phyloP scores from a whole-genome alignment of 1,140 invertebrate species.

The Drosophila pseudoobscura region DNA sequence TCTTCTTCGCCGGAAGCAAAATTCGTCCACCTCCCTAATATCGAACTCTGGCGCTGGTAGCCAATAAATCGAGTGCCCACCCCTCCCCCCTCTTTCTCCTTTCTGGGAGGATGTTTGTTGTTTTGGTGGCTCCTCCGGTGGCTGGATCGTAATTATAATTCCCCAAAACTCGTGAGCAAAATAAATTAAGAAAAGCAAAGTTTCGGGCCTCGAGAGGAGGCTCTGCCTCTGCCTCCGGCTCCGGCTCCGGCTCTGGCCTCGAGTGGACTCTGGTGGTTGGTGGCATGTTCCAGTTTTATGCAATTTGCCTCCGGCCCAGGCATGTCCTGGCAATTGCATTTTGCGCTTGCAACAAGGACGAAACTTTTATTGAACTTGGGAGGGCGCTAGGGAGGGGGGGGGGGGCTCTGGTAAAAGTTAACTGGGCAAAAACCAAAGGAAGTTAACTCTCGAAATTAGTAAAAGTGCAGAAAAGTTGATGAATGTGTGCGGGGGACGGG shows the following conservation, averaged over 20 bases:
- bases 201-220: conserved; percentile 39
- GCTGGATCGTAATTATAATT: conserved; percentile 70
- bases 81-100: not conserved
- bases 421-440: conserved; percentile 82
- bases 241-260: not conserved
- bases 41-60: conserved; percentile 54
- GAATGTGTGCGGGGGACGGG: conserved; percentile 17
- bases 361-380: conserved; percentile 82
- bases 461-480: conserved; percentile 82
- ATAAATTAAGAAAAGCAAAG: conserved; percentile 82
- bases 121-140: conserved; percentile 9
- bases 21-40: conserved; percentile 65
- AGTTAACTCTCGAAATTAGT: conserved; percentile 83
- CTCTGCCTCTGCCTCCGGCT: not conserved
- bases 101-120: not conserved
- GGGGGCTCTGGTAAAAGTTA: conserved; percentile 65
- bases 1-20: conserved; percentile 26
- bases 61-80: conserved; percentile 66
- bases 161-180: conserved; percentile 68
- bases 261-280: conserved; percentile 1
- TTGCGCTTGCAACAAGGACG: conserved; percentile 62
- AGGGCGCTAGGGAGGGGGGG: too few relatives aligned
- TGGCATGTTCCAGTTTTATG: conserved; percentile 37
- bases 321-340: conserved; percentile 70
- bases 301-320: conserved; percentile 32